A percentile compares a stretch with the other conserved stretches of the same genome.
phyloP scores from a whole-genome alignment of 1,140 invertebrate species.

The Pectinophora gossypiella region DNA sequence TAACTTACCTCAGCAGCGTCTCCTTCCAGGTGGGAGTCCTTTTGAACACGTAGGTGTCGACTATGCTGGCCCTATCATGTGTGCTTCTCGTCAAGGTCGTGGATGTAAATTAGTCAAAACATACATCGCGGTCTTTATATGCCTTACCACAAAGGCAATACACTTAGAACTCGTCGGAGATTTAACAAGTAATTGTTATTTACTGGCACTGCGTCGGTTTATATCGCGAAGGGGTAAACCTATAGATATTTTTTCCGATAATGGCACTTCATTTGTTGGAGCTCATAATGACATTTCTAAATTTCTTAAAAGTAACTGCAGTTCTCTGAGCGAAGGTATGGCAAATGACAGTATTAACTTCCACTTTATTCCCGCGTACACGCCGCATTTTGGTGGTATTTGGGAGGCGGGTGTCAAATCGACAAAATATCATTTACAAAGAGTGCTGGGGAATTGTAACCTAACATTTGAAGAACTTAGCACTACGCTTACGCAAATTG shows the following conservation, averaged over 20 bases:
- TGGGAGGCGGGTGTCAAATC: too few species aligned
- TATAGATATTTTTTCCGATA: conserved; percentile 18
- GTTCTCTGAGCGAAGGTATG: too few species aligned
- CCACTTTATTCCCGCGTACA: too few species aligned
- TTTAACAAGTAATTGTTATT: conserved; percentile 29
- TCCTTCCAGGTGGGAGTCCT: not conserved
- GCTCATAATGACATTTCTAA: conserved; percentile 33
- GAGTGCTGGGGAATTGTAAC: too few species aligned
- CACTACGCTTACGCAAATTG: too few species aligned
- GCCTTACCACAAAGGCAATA: conserved; percentile 1
- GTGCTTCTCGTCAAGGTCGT: not conserved
- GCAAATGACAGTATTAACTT: too few species aligned
- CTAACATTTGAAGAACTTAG: too few species aligned
- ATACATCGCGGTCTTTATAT: not conserved
- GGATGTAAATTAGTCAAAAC: not conserved
- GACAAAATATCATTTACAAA: too few species aligned
- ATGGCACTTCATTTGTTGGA: conserved; percentile 35
- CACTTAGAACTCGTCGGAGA: conserved; percentile 10
- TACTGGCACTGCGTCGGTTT: conserved; percentile 41
- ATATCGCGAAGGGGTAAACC: conserved; percentile 29
- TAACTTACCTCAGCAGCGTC: not conserved
- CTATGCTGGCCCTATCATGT: not conserved
- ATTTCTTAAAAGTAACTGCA: too few species aligned
- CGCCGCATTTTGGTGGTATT: too few species aligned
- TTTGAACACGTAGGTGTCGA: not conserved